Evolutionary conservation across 2,888 invertebrate genomes (phyloP).

Genomic region (Nemapogon koenigi): DNA sequence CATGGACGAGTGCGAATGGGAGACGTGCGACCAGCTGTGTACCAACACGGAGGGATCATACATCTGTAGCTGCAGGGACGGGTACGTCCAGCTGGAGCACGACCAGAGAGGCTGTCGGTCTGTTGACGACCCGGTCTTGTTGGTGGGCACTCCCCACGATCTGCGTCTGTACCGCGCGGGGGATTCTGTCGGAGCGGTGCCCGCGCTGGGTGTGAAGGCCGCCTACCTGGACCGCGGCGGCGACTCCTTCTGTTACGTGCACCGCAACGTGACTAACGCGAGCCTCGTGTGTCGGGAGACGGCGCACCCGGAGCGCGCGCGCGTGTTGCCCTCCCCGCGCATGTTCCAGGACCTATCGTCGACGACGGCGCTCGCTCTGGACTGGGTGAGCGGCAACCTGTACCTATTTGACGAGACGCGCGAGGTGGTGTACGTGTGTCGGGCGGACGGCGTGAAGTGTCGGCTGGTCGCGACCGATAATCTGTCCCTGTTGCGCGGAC

Average conservation of each 20-base stretch:
- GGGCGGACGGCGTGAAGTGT: slow-evolving; percentile 66
- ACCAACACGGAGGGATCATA: slow-evolving; percentile 71
- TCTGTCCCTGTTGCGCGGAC: slow-evolving; percentile 72
- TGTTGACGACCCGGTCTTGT: slow-evolving; percentile 54
- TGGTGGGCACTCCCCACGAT: slow-evolving; percentile 72
- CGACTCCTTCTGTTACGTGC: slow-evolving; percentile 74
- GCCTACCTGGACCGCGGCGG: slow-evolving; percentile 43
- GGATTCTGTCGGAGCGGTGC: slow-evolving; percentile 34
- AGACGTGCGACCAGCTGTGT: slow-evolving; percentile 77
- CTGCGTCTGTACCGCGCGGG: slow-evolving; percentile 59
- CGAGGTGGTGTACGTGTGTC: slow-evolving; percentile 76
- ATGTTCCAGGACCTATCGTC: slow-evolving; percentile 70
- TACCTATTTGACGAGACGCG: slow-evolving; percentile 77
- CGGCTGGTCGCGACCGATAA: slow-evolving; percentile 72
- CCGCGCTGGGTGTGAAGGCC: slow-evolving; percentile 46
- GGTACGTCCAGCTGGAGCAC: slow-evolving; percentile 65
- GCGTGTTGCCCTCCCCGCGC: slow-evolving; percentile 64
- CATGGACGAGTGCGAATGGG: slow-evolving; percentile 77
- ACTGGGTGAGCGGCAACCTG: slow-evolving; percentile 89
- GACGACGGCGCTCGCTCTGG: too few relatives aligned
- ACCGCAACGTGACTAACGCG: slow-evolving; percentile 63
- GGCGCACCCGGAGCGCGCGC: slow-evolving; percentile 66
- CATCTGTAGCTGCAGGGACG: slow-evolving; percentile 75
- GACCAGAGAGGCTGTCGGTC: slow-evolving; percentile 21
- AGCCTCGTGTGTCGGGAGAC: slow-evolving; percentile 70